phyloP scores from a whole-genome alignment of 2,888 invertebrate species.

The Lamproptera curius region DNA sequence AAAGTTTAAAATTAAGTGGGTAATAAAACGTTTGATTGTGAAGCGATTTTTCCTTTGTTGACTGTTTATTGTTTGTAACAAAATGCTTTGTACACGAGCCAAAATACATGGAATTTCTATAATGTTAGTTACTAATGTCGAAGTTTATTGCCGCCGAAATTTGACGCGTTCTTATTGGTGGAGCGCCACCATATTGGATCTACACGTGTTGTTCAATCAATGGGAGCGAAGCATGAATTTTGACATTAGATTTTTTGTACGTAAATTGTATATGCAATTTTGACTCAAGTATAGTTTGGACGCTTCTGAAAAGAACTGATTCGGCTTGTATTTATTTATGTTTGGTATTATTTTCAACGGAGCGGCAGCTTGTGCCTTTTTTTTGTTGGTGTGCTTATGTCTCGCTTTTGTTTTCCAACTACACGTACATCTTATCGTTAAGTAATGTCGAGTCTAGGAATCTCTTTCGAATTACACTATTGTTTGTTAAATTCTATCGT shows the following conservation, averaged over 20 bases:
- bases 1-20: conserved; percentile 13
- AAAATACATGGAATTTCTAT: too few relatives aligned
- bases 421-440: neutral
- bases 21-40: conserved; percentile 3
- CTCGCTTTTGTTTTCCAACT: neutral
- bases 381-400: neutral
- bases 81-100: conserved; percentile 5
- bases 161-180: too few relatives aligned
- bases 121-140: too few relatives aligned
- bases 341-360: conserved; percentile 16
- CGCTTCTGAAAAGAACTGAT: conserved; percentile 18
- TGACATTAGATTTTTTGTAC: too few relatives aligned
- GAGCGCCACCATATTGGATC: too few relatives aligned
- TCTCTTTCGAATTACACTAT: too few relatives aligned
- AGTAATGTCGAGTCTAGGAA: neutral
- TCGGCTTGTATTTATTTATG: conserved; percentile 9
- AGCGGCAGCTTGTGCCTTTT: neutral
- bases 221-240: too few relatives aligned
- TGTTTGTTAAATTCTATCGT: too few relatives aligned
- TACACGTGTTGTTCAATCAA: too few relatives aligned
- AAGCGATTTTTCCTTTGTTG: conserved; percentile 10
- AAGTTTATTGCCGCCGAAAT: too few relatives aligned
- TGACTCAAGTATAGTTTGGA: too few relatives aligned
- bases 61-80: conserved; percentile 15
- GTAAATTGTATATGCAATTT: too few relatives aligned